Evolutionary conservation across 2,113 vertebrate genomes (phyloP).

Genomic region (western clawed frog (Xenopus tropicalis)): UCB_Xtro_10.0 CM004443.2:99647001-99647500

Average conservation of each 20-base stretch:
- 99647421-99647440: background rate
- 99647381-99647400: conserved; percentile 7
- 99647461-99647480: background rate
- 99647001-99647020: conserved; percentile 66
- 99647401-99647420: conserved; percentile 7
- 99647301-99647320: conserved; percentile 6
- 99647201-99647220: background rate
- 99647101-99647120: background rate
- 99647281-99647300: conserved; percentile 4
- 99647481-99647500: background rate
- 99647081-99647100: conserved; percentile 6
- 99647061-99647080: conserved; percentile 53
- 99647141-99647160: conserved; percentile 30
- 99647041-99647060: conserved; percentile 63
- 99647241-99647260: conserved; percentile 23
- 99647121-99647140: conserved; percentile 33
- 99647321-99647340: background rate
- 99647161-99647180: conserved; percentile 24
- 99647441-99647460: background rate
- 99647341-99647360: background rate
- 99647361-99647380: background rate
- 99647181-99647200: background rate
- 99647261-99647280: background rate
- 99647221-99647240: background rate
- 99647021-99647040: conserved; percentile 67